These are phyloP conservation scores for Peromyscus eremicus DNA, from an alignment of 2,797 vertebrate genomes.

Conservation along the genomic window DNA sequence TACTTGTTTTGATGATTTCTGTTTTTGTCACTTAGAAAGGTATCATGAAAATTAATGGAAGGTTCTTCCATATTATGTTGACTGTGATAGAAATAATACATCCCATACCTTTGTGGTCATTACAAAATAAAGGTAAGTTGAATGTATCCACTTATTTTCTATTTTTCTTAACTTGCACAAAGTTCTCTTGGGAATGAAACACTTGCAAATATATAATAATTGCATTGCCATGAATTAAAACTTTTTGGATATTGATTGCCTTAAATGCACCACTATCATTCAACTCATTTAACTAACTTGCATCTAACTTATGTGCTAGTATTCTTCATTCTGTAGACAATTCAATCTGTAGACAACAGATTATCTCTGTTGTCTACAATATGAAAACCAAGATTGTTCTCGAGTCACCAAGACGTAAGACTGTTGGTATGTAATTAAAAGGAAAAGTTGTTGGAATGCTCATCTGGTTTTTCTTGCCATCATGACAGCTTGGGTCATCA, in stretches of 20 bases:
- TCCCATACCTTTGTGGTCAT: background rate
- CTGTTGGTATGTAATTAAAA: background rate
- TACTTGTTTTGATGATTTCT: background rate
- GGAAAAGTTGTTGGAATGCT: background rate
- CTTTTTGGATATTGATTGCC: background rate
- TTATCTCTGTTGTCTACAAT: background rate
- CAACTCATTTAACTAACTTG: background rate
- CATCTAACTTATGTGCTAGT: background rate
- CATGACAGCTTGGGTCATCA: background rate
- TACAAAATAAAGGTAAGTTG: background rate
- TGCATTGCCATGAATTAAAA: background rate
- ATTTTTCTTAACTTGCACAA: slow-evolving; percentile 28
- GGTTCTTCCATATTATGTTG: background rate
- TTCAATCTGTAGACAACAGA: too few species aligned
- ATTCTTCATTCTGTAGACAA: background rate
- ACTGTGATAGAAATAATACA: background rate
- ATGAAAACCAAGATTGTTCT: slow-evolving; percentile 48
- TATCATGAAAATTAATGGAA: background rate
- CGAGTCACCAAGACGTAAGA: background rate
- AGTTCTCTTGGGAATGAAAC: background rate
- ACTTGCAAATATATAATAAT: slow-evolving; percentile 5
- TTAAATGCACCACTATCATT: background rate
- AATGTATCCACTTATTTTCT: background rate
- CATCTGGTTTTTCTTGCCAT: background rate
- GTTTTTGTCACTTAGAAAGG: background rate